Conservation (phyloP, 2,797 vertebrate genomes). For the Spinibarbus caldwelli region DNA sequence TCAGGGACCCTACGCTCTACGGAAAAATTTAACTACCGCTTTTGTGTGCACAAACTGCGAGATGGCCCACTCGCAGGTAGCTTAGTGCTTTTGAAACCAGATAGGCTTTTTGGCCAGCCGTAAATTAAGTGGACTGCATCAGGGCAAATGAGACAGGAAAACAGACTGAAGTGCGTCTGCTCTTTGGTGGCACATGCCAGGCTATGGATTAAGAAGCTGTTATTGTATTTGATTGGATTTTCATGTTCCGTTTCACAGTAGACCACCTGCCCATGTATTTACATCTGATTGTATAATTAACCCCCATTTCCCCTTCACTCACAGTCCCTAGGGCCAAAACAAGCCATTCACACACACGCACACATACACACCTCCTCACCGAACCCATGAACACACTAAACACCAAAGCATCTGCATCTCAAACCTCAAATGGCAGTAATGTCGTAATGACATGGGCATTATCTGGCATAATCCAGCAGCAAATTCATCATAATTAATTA, state of each 20-base stretch:
- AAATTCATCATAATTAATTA: conserved; percentile 77
- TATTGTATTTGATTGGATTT: conserved; percentile 58
- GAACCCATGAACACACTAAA: conserved; percentile 27
- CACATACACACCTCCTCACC: conserved; percentile 25
- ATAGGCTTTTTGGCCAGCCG: conserved; percentile 33
- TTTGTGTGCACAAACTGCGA: conserved; percentile 7
- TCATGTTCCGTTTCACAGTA: conserved; percentile 63
- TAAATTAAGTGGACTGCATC: background rate
- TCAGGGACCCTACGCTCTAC: conserved; percentile 18
- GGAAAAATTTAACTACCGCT: conserved; percentile 12
- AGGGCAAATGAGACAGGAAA: conserved; percentile 6
- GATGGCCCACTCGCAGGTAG: conserved; percentile 39
- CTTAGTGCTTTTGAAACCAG: conserved; percentile 35
- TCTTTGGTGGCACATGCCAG: conserved; percentile 34
- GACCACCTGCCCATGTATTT: conserved; percentile 65
- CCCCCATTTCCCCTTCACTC: conserved; percentile 67
- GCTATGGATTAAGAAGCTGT: conserved; percentile 45
- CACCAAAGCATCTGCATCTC: conserved; percentile 55
- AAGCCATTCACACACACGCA: conserved; percentile 49
- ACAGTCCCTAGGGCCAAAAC: conserved; percentile 66
- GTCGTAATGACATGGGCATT: conserved; percentile 76
- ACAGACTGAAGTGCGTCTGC: conserved; percentile 21
- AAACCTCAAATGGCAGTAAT: conserved; percentile 69
- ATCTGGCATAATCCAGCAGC: conserved; percentile 76
- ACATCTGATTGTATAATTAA: conserved; percentile 75